Conservation (phyloP, 2,888 invertebrate genomes). For the Brenthis hecate region DNA sequence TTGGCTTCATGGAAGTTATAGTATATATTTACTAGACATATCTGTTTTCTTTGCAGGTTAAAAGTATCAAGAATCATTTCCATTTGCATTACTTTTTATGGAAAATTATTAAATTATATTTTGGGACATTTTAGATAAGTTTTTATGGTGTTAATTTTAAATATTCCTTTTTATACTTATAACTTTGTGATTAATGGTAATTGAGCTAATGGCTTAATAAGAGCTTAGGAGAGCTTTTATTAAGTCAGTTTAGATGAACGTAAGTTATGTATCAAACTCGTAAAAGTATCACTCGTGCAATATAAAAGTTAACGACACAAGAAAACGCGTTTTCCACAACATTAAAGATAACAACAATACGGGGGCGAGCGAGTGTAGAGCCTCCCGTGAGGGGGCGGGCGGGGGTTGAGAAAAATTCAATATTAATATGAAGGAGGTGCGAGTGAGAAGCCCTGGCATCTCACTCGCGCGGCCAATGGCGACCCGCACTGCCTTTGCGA, state of each 20-base stretch:
- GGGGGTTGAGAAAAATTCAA: slow-evolving; percentile 88
- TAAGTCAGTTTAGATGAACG: slow-evolving; percentile 44
- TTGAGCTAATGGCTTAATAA: neutral
- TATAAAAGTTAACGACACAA: slow-evolving; percentile 83
- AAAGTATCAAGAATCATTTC: too few relatives aligned
- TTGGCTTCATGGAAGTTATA: slow-evolving; percentile 45
- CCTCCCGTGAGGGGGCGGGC: slow-evolving; percentile 80
- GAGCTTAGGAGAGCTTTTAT: slow-evolving; percentile 32
- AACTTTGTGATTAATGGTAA: neutral
- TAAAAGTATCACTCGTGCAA: slow-evolving; percentile 82
- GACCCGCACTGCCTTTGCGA: slow-evolving; percentile 79
- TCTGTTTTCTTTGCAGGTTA: too few relatives aligned
- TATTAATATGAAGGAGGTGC: slow-evolving; percentile 90
- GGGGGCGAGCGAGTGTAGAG: slow-evolving; percentile 81
- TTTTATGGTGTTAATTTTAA: neutral
- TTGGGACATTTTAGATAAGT: neutral
- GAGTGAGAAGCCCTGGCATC: slow-evolving; percentile 79
- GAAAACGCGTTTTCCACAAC: slow-evolving; percentile 83
- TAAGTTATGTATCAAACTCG: slow-evolving; percentile 79
- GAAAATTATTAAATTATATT: neutral
- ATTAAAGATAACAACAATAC: slow-evolving; percentile 83
- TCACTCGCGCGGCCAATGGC: slow-evolving; percentile 82
- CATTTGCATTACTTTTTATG: neutral
- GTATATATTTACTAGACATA: too few relatives aligned
- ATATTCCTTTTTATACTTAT: neutral